Evolutionary conservation across 1,140 invertebrate species (phyloP).

Genomic region (Caenorhabditis briggsae): DNA sequence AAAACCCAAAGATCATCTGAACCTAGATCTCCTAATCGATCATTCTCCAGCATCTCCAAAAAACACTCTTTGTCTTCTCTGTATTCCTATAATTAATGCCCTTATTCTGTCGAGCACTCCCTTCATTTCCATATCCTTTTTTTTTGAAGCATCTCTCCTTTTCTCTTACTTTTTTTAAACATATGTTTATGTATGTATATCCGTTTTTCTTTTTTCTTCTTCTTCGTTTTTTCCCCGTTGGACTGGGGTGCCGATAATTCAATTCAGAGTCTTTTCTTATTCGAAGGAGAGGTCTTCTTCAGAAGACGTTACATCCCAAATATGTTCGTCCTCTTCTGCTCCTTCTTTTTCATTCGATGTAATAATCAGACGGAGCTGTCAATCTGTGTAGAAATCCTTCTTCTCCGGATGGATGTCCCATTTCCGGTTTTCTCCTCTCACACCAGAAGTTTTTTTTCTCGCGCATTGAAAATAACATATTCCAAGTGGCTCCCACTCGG

Average conservation of each 20-base stretch:
- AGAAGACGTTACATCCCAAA: not conserved
- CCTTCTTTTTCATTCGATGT: not conserved
- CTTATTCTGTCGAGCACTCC: constrained; percentile 19
- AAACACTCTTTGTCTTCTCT: not conserved
- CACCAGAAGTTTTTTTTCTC: too few species aligned
- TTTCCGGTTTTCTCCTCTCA: constrained; percentile 25
- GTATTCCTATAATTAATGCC: constrained; percentile 15
- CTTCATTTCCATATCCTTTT: constrained; percentile 47
- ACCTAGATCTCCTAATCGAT: not conserved
- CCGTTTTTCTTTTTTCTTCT: constrained; percentile 39
- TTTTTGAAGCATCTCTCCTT: constrained; percentile 2
- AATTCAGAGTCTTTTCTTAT: constrained; percentile 25
- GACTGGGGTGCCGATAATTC: constrained; percentile 18
- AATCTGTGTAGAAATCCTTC: not conserved
- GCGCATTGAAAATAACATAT: constrained; percentile 9
- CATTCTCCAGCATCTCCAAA: not conserved
- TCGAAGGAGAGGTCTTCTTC: not conserved
- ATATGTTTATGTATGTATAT: constrained; percentile 51
- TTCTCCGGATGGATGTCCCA: constrained; percentile 29
- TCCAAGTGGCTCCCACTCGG: not conserved
- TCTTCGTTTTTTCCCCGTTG: not conserved
- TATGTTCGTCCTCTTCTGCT: constrained; percentile 3
- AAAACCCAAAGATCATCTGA: constrained; percentile 8
- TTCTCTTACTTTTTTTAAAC: constrained; percentile 19
- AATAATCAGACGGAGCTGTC: constrained; percentile 35